These are phyloP conservation scores for Luehdorfia chinensis DNA, from an alignment of 1,140 invertebrate genomes.

Conservation along the genomic window DNA sequence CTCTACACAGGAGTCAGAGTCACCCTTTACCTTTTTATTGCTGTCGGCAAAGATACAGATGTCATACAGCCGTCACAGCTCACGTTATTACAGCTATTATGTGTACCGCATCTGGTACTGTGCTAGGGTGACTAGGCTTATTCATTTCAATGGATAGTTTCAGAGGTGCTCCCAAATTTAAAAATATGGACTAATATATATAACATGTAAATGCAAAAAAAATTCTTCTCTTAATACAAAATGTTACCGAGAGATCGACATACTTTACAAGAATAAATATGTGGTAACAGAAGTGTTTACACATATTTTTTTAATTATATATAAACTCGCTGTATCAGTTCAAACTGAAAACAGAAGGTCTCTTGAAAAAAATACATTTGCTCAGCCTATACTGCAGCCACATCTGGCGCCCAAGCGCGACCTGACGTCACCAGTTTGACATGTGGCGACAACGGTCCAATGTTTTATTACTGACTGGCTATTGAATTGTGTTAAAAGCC, in stretches of 20 bases:
- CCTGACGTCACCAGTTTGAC: conserved; percentile 38
- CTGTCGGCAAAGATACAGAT: conserved; percentile 33
- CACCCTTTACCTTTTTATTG: conserved; percentile 28
- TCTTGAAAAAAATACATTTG: conserved; percentile 4
- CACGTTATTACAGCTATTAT: conserved; percentile 43
- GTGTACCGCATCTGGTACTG: conserved; percentile 30
- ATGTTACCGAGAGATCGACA: no score
- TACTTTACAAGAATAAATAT: no score
- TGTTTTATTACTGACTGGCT: conserved; percentile 29
- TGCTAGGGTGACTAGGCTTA: conserved; percentile 1
- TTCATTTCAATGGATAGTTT: no score
- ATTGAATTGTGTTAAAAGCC: conserved; percentile 24
- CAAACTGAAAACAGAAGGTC: conserved; percentile 16
- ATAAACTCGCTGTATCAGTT: no score
- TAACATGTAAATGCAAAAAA: no score
- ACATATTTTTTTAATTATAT: no score
- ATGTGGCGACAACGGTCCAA: conserved; percentile 35
- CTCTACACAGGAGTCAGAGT: conserved; percentile 22
- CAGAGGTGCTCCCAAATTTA: no score
- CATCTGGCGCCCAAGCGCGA: conserved; percentile 39
- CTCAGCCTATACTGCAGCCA: conserved; percentile 17
- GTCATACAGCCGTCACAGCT: conserved; percentile 36
- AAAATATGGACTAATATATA: no score
- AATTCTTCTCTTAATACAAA: no score
- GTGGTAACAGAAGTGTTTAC: no score